Base-by-base conservation (phyloP, 1,140 invertebrate species). In the Metaphire vulgaris region DNA sequence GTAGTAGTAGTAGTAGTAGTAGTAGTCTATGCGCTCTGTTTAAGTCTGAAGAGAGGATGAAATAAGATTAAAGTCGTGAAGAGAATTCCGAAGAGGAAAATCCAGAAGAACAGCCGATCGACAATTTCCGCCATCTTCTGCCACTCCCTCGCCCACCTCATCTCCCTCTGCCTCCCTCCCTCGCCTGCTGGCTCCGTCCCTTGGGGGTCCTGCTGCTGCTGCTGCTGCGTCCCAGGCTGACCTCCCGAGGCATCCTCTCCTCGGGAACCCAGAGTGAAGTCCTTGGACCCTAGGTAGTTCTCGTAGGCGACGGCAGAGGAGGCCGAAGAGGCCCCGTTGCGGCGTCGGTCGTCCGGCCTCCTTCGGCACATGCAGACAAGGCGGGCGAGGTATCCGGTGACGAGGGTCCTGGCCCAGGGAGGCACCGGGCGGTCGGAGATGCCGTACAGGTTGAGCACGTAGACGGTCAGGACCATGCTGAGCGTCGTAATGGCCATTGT, bases 401-500 rank as follows among this genome's bases (percentile, higher is more conserved):
- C 65, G 28, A 78, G 30, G 2, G 26, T 67, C n/a, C 41, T 29
- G 26, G 69, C 69, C 77, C 77, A 78, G 6, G 26, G 29, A 14
- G 77, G 77, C 31, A 78, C 77, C 0, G 77, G 77, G 6, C 74
- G 69, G 28, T 78, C 77, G 16, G 74, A 64, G 56, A 78, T 66
- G 74, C 65, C 68, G 34, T 78, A 74, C 2, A 78, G 70, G 33
- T 78, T 78, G 69, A 78, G 77, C 30, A 78, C 77, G 30, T 78
- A 78, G 34, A 78, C 77, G 29, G 77, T 78, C 15, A 78, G 71
- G 12, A 78, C 74, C 77, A 78, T 78, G 26, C 76, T 78, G 26
- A 78, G 64, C 15, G 77, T 78, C 15, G 77, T 78, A 32, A 78
- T 78, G 29, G 73, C 77, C 77, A 78, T 78, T 14, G 74, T 78